Evolutionary conservation across 2,888 invertebrate genomes (phyloP), one percentile per base, ranked within the genome.

Genomic region (Hirtodrosophila cameraria): DNA sequence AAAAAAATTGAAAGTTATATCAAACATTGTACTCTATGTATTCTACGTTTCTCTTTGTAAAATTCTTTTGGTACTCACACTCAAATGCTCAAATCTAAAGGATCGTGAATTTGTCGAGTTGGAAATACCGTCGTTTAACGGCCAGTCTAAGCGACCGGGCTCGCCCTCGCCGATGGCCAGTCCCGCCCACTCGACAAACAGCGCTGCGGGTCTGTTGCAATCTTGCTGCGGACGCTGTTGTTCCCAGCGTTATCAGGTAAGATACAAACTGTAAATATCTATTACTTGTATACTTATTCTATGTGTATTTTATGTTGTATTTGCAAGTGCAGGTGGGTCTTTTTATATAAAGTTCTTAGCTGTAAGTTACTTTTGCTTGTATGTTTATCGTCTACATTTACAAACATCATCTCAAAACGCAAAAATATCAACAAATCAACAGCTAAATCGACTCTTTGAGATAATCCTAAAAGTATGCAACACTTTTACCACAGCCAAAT

Each of bases 101-200:
- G 98, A 99, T 92, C 96, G 98, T 55, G 98, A 98, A 92, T 98
- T 98, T 92, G 96, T 98, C 77, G 98, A 98, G 92, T 94, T 98
- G 93, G 98, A 98, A 90, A 95, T 96, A 88, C 96, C 97, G 15
- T 97, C 97, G 15, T 97, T 94, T 92, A 98, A 98, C 91, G 97
- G 97, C 12, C 97, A 97, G 78, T 97, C 96, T 45, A 97, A 97
- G 92, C 93, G 97, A 89, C 97, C 97, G 1, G 96, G 96, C 8
- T 96, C 96, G 41, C 96, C 96, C 38, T 96, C 96, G 35, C 96
- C 97, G 13, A 92, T 96, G 89, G 96, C 96, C 59, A 96, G 96
- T 88, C 96, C 96, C 43, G 96, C 96, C 69, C 96, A 96, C 92
- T 96, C 96, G 48, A 94, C 95, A 45, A 94, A 94, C 61, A 95